Percentiles rank a stretch among this genome's conserved stretches.
phyloP scores from a whole-genome alignment of 2,888 invertebrate genomes.

The Ectobius pallidus region DNA sequence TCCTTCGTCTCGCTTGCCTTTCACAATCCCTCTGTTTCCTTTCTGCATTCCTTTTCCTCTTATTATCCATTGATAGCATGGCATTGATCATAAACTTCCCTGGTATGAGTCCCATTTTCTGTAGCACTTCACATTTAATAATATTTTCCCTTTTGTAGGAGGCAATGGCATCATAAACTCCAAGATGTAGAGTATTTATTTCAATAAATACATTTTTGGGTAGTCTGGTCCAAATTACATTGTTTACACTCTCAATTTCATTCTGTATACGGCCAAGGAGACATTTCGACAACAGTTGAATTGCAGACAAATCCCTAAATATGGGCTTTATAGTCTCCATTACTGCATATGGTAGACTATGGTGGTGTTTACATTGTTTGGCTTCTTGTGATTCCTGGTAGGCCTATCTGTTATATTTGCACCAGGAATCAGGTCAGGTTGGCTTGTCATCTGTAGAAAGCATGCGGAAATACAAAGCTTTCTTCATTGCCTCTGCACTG shows the following conservation, averaged over 20 bases:
- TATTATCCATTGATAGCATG: background rate
- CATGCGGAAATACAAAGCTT: background rate
- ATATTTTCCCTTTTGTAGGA: background rate
- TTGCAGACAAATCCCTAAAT: background rate
- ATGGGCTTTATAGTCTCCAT: constrained; percentile 8
- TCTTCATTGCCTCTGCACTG: background rate
- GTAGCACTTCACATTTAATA: background rate
- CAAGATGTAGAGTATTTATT: background rate
- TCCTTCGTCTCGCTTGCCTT: background rate
- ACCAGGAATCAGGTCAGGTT: background rate
- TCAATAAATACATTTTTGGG: background rate
- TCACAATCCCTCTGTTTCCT: background rate
- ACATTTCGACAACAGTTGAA: constrained; percentile 5
- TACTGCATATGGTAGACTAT: constrained; percentile 8
- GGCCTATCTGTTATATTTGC: constrained; percentile 8
- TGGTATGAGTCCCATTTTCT: background rate
- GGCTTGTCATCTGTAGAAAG: constrained; percentile 18
- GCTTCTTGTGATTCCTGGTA: background rate
- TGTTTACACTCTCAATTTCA: constrained; percentile 16
- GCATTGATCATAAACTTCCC: background rate
- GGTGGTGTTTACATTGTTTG: background rate
- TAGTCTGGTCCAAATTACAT: background rate
- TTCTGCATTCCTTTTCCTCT: background rate
- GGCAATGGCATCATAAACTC: constrained; percentile 13
- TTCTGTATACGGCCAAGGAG: background rate